A percentile compares a stretch with the other conserved stretches of the same genome.
These are phyloP conservation scores for Mylabris sibirica DNA, from an alignment of 2,888 invertebrate species.

Conservation along the genomic window DNA sequence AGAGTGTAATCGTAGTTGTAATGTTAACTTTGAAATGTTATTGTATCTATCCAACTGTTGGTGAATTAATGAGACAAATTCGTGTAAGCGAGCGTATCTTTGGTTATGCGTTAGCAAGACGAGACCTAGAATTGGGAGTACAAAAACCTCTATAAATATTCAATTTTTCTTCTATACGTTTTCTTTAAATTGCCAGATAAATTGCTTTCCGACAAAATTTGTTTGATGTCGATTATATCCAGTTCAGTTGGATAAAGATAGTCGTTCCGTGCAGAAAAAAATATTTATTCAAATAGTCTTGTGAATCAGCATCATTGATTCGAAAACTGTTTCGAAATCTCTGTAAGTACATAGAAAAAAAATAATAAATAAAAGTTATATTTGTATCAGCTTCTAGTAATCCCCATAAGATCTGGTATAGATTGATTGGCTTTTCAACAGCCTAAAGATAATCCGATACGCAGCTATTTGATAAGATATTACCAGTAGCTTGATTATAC, in stretches of 20 bases:
- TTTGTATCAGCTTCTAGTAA: not conserved
- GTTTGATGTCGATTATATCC: constrained; percentile 12
- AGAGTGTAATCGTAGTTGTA: too few species aligned
- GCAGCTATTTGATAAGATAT: not conserved
- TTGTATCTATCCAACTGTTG: too few species aligned
- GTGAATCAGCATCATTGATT: not conserved
- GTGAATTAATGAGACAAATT: too few species aligned
- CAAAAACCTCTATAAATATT: not conserved
- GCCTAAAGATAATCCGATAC: not conserved
- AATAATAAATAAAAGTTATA: not conserved
- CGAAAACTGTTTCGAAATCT: not conserved
- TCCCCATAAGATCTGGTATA: not conserved
- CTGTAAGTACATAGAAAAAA: not conserved
- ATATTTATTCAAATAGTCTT: not conserved
- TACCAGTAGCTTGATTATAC: not conserved
- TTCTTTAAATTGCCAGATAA: constrained; percentile 22
- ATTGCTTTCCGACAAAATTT: constrained; percentile 21
- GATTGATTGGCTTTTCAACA: not conserved
- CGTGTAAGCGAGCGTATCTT: too few species aligned
- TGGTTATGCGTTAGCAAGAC: not conserved
- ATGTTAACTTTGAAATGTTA: too few species aligned
- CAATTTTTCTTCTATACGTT: not conserved
- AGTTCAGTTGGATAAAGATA: not conserved
- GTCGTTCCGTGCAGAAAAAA: not conserved
- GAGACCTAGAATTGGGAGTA: not conserved